Conservation (phyloP, 2,888 invertebrate genomes). For the Zootermopsis nevadensis region DNA sequence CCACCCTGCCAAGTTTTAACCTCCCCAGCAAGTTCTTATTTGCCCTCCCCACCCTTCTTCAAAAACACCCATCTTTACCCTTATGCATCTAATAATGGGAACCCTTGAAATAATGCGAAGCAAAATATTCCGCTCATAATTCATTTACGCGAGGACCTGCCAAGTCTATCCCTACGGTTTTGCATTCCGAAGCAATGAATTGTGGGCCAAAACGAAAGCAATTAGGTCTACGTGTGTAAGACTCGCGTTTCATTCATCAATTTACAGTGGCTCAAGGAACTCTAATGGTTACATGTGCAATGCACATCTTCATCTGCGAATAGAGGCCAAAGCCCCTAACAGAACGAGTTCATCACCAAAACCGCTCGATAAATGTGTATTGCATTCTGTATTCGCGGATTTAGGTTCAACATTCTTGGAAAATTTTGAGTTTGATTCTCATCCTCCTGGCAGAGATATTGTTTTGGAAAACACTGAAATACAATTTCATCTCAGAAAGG, state of each 20-base stretch:
- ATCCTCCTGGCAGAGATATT: too few species aligned
- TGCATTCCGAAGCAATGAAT: constrained; percentile 12
- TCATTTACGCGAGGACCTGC: background rate
- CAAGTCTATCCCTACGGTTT: background rate
- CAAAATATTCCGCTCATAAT: constrained; percentile 27
- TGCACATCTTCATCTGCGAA: too few species aligned
- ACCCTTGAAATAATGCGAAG: background rate
- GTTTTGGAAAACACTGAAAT: too few species aligned
- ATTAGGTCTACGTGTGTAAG: background rate
- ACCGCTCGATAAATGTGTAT: too few species aligned
- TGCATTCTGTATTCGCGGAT: too few species aligned
- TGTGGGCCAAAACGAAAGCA: constrained; percentile 11
- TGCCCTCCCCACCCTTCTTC: background rate
- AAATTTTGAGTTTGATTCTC: too few species aligned
- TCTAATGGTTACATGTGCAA: too few species aligned
- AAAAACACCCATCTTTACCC: background rate
- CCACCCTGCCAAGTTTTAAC: constrained; percentile 9
- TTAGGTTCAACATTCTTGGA: too few species aligned
- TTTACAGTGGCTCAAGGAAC: too few species aligned
- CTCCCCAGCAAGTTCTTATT: constrained; percentile 5
- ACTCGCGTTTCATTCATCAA: background rate
- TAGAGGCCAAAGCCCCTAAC: too few species aligned
- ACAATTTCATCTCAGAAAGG: too few species aligned
- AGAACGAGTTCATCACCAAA: too few species aligned
- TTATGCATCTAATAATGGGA: constrained; percentile 16